phyloP scores from a whole-genome alignment of 2,113 vertebrate species.

The Daboia siamensis region DNA sequence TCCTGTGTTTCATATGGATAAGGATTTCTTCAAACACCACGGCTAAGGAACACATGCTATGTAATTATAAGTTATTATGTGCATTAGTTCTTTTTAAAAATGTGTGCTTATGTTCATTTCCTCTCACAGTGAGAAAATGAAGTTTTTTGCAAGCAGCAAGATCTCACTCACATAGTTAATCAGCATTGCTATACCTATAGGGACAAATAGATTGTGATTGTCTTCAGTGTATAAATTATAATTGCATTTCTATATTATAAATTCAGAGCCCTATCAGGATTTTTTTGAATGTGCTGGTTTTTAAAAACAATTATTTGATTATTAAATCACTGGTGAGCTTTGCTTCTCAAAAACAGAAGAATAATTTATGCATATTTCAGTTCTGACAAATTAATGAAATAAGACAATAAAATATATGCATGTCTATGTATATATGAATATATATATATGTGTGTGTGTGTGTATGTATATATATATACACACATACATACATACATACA shows the following conservation, averaged over 20 bases:
- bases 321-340: background rate
- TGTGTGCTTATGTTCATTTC: background rate
- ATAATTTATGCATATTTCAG: background rate
- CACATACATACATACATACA: too few species aligned
- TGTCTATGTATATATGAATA: background rate
- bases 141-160: background rate
- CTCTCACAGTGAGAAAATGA: background rate
- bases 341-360: background rate
- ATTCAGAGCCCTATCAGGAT: background rate
- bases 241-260: background rate
- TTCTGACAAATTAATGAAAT: background rate
- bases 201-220: background rate
- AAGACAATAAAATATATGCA: background rate
- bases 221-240: background rate
- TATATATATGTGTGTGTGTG: background rate
- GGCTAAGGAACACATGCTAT: background rate
- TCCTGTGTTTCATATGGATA: background rate
- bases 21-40: background rate
- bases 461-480: too few species aligned
- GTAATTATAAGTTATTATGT: background rate
- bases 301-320: background rate
- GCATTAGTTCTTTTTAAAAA: background rate
- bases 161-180: background rate
- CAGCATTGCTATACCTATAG: background rate
- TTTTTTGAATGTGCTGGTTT: background rate